Percentiles rank a stretch among this genome's conserved stretches.
phyloP scores from a whole-genome alignment of 2,888 invertebrate genomes.

The Morinoia aosen region DNA sequence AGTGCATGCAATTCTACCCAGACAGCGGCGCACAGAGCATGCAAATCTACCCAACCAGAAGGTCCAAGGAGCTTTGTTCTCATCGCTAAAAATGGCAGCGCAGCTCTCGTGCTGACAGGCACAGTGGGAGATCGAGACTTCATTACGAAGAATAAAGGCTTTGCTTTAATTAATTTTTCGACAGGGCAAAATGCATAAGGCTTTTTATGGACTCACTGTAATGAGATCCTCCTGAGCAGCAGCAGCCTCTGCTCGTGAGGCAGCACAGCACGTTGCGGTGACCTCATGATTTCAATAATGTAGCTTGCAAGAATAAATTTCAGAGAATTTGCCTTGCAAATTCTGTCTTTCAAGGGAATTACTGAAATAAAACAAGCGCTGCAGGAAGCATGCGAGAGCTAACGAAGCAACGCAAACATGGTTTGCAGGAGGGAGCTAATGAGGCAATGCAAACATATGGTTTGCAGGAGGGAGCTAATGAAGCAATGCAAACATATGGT shows the following conservation, averaged over 20 bases:
- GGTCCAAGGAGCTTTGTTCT: neutral
- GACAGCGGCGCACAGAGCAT: too few relatives aligned
- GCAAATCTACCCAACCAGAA: too few relatives aligned
- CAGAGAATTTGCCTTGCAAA: neutral
- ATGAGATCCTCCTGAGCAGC: neutral
- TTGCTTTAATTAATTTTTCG: neutral
- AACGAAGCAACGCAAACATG: too few relatives aligned
- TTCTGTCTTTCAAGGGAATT: neutral
- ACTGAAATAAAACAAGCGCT: neutral
- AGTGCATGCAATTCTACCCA: too few relatives aligned
- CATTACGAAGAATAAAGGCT: constrained; percentile 17
- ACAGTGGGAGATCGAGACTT: neutral
- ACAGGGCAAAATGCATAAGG: neutral
- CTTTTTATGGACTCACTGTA: neutral
- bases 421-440: too few relatives aligned
- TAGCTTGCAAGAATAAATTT: neutral
- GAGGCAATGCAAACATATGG: too few relatives aligned
- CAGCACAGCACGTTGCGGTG: too few relatives aligned
- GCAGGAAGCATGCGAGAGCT: neutral
- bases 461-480: too few relatives aligned
- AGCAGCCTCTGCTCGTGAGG: neutral
- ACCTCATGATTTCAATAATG: neutral
- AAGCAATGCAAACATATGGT: too few relatives aligned
- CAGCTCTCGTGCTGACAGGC: neutral
- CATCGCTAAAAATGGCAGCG: neutral